These are phyloP conservation scores for Campoplex capitator DNA, from an alignment of 2,888 invertebrate species.

Conservation along the genomic window DNA sequence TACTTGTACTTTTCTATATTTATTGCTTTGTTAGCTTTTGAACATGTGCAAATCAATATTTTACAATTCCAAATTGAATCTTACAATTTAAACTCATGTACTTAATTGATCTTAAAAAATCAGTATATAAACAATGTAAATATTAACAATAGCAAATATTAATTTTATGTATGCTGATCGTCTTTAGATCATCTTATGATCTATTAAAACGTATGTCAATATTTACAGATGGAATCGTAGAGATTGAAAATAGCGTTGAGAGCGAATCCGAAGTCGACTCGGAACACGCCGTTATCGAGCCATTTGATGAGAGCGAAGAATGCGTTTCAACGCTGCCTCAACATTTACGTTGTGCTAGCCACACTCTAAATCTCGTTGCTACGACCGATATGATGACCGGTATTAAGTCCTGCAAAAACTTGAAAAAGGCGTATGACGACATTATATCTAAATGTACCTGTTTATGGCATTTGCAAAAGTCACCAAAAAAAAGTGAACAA, in stretches of 20 bases:
- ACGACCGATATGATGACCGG: constrained; percentile 36
- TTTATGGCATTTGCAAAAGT: constrained; percentile 28
- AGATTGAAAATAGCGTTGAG: not conserved
- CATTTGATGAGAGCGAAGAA: not conserved
- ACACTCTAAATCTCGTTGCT: constrained; percentile 43
- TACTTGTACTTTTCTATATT: too few species aligned
- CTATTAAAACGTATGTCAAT: not conserved
- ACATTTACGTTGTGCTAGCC: constrained; percentile 51
- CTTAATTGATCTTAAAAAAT: too few species aligned
- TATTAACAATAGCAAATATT: too few species aligned
- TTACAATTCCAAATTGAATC: too few species aligned
- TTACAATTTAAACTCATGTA: too few species aligned
- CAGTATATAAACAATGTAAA: too few species aligned
- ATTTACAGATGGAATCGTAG: not conserved
- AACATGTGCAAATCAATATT: too few species aligned
- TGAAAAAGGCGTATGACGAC: constrained; percentile 16
- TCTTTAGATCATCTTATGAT: too few species aligned
- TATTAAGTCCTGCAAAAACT: not conserved
- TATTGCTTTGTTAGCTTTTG: too few species aligned
- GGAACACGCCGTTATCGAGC: not conserved
- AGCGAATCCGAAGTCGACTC: not conserved
- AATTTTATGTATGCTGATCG: too few species aligned
- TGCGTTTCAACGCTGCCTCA: not conserved
- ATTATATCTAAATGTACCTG: constrained; percentile 13
- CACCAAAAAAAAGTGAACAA: constrained; percentile 37